These are phyloP conservation scores for Podarcis cretensis DNA, from an alignment of 2,113 vertebrate species.

Conservation along the genomic window DNA sequence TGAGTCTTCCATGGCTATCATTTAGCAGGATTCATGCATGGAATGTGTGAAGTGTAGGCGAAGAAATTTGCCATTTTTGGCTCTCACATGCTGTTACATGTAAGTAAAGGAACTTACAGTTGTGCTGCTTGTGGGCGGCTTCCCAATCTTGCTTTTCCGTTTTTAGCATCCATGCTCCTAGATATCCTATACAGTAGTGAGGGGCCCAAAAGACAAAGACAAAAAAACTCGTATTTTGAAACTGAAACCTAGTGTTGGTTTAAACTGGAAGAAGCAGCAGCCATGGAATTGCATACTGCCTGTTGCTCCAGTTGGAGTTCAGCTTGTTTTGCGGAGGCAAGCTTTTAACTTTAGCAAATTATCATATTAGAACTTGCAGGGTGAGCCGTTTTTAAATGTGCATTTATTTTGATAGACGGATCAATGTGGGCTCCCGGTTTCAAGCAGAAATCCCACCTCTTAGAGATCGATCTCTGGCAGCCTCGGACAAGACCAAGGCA, in stretches of 20 bases:
- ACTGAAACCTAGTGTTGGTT: neutral
- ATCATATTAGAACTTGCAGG: neutral
- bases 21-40: neutral
- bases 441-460: slow-evolving; percentile 94
- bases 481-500: slow-evolving; percentile 85
- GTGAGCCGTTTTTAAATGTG: neutral
- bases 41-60: neutral
- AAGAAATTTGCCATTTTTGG: neutral
- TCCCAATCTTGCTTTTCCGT: neutral
- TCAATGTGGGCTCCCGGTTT: slow-evolving; percentile 94
- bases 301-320: too few relatives aligned
- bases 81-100: neutral
- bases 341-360: neutral
- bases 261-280: neutral
- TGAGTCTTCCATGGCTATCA: neutral
- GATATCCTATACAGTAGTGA: neutral
- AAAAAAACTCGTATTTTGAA: neutral
- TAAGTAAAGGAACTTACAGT: neutral
- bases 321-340: neutral
- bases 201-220: neutral
- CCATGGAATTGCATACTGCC: neutral
- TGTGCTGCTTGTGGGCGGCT: neutral
- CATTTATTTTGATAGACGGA: slow-evolving; percentile 80
- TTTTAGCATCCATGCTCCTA: neutral
- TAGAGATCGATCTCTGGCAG: slow-evolving; percentile 80